Base-by-base conservation (phyloP, 2,113 vertebrate genomes). In the Seriola dumerili region DNA sequence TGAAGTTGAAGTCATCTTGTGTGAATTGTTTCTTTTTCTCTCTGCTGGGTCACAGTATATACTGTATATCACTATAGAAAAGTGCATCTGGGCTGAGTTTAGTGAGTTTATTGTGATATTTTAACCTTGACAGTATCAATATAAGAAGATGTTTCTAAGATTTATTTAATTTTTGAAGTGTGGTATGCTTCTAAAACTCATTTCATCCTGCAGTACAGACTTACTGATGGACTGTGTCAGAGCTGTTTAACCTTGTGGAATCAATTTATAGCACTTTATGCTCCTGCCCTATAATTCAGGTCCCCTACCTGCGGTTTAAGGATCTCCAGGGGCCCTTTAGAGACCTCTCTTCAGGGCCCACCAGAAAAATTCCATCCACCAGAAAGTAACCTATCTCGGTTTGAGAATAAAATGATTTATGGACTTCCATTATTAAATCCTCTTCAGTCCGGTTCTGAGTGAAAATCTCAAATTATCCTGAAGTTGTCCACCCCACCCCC, bases 181-280 rank as follows among this genome's bases (percentile, higher is more conserved):
- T 6, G 16, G 46, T 19, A 19, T 5, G 17, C 4, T 19, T 50
- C 16, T 50, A 50, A 50, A 50, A 50, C 16, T 19, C 46, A 17
- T 50, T 50, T 50, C 17, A 44, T 46, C 44, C 44, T 46, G 14
- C 14, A 29, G 14, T 46, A 46, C 4, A 14, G 4, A 46, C 42
- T 46, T 14, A 13, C 44, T 46, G 44, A 46, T 46, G 14, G 16
- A 46, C 46, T 50, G 19, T 52, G 19, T 55, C 54, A 23, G 12
- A 74, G 61, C 72, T 62, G 38, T 66, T 86, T 68, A 79, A 85
- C 81, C 69, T 70, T 76, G 29, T 58, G 21, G 23, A 77, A 79
- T 84, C 59, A 36, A 79, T 81, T 76, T 34, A 66, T n/a, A 71
- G 58, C 40, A 78, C 54, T 68, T 72, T 29, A 67, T 21, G 17